Evolutionary conservation across 2,888 invertebrate species (phyloP), one percentile per base, ranked within the genome.

Genomic region (Ephialtes manifestator): DNA sequence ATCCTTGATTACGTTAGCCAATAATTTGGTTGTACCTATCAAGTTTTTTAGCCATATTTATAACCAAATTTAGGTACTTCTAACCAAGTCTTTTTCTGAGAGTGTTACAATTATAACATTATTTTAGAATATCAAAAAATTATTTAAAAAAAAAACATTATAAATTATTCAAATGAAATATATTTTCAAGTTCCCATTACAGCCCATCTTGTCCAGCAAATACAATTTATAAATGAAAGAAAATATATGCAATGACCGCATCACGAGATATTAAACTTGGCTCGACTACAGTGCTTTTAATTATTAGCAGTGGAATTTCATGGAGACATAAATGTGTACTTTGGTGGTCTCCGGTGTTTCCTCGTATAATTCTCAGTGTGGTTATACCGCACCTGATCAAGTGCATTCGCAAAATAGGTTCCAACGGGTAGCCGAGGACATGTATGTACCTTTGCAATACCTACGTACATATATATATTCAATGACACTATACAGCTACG

Each of bases 341-440:
- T 28, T 13, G 13, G 8, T 28, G n/a, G 43, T 18, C 31, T 68
- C 24, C 43, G n/a, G 4, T 20, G 53, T n/a, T 20, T 63, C 48
- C n/a, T 35, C 31, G 43, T 51, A 24, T 60, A 11, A 43, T 31
- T 55, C 63, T 55, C 58, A 58, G 10, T 24, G 28, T 65, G 43
- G 39, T n/a, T 80, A 4, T 70, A 55, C 24, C 46, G 48, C 13
- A 15, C 24, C 31, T 48, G 39, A 24, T 51, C 48, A 53, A 67
- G 24, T 39, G 60, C 63, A 51, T 58, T 77, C 55, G 35, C 35
- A 35, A 76, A 58, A 65, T 55, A 43, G 43, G 31, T 31, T 71
- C 13, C 35, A 46, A 55, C 65, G 71, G 68, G n/a, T 13, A 51
- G 11, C 11, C 15, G 15, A 8, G 15, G 15, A 24, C 70, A 46